Conservation (phyloP, 2,888 invertebrate genomes). For the Brachyptera risi region DNA sequence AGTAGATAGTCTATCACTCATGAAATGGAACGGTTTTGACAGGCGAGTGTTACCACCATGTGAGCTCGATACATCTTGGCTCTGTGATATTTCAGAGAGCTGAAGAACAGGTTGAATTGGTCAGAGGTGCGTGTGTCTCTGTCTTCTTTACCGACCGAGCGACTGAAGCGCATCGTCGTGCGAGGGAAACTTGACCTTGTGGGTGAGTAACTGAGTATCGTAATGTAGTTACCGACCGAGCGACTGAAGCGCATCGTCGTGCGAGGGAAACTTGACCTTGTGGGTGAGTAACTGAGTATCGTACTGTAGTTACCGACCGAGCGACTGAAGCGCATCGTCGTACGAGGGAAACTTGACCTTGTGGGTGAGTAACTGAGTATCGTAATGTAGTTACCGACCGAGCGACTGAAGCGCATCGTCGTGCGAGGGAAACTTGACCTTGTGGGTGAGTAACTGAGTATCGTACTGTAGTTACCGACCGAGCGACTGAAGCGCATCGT, state of each 20-base stretch:
- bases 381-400: constrained; percentile 54
- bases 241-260: constrained; percentile 58
- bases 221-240: constrained; percentile 54
- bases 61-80: not conserved
- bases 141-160: constrained; percentile 52
- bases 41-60: too few relatives aligned
- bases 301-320: constrained; percentile 55
- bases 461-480: too few relatives aligned
- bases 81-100: not conserved
- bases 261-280: constrained; percentile 55
- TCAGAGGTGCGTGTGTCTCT: constrained; percentile 47
- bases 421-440: constrained; percentile 57
- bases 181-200: constrained; percentile 57
- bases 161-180: constrained; percentile 58
- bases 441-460: constrained; percentile 57
- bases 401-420: constrained; percentile 56
- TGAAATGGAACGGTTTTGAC: not conserved
- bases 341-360: constrained; percentile 55
- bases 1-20: not conserved
- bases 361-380: constrained; percentile 58
- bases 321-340: constrained; percentile 56
- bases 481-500: too few relatives aligned
- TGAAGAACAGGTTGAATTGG: not conserved
- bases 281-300: constrained; percentile 57
- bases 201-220: too few relatives aligned